phyloP scores from a whole-genome alignment of 2,888 invertebrate genomes.

The Xanthorhoe spadicearia region DNA sequence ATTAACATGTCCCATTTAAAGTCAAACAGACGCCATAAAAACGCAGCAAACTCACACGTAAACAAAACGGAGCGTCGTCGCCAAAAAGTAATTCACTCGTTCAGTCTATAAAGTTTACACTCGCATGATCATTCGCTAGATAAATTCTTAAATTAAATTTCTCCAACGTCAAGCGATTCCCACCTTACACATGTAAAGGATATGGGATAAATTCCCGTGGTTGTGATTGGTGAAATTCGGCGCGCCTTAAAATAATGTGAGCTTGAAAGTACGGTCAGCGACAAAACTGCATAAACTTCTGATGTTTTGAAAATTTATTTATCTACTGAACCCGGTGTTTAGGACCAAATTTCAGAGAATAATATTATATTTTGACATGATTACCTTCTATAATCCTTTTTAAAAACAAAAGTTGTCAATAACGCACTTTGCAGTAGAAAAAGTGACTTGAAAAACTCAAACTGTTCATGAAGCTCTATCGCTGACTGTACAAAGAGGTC shows the following conservation, averaged over 20 bases:
- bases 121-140: constrained; percentile 79
- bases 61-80: constrained; percentile 50
- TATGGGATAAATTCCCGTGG: constrained; percentile 53
- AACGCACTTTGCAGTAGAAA: too few species aligned
- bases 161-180: constrained; percentile 49
- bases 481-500: constrained; percentile 54
- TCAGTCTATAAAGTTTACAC: constrained; percentile 78
- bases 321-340: too few species aligned
- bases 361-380: too few species aligned
- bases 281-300: too few species aligned
- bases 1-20: constrained; percentile 37
- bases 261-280: constrained; percentile 51
- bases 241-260: constrained; percentile 76
- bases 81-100: constrained; percentile 71
- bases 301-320: too few species aligned
- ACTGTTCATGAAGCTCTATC: too few species aligned
- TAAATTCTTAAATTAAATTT: constrained; percentile 82
- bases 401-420: too few species aligned
- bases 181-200: constrained; percentile 45
- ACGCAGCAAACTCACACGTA: constrained; percentile 46
- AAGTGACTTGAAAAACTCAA: too few species aligned
- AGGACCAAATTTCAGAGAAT: too few species aligned
- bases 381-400: too few species aligned
- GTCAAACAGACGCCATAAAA: constrained; percentile 49
- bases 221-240: constrained; percentile 54